A percentile compares a stretch with the other conserved stretches of the same genome.
These are phyloP conservation scores for Chlorodrepanis virens DNA, from an alignment of 2,113 vertebrate species.

Conservation along the genomic window DNA sequence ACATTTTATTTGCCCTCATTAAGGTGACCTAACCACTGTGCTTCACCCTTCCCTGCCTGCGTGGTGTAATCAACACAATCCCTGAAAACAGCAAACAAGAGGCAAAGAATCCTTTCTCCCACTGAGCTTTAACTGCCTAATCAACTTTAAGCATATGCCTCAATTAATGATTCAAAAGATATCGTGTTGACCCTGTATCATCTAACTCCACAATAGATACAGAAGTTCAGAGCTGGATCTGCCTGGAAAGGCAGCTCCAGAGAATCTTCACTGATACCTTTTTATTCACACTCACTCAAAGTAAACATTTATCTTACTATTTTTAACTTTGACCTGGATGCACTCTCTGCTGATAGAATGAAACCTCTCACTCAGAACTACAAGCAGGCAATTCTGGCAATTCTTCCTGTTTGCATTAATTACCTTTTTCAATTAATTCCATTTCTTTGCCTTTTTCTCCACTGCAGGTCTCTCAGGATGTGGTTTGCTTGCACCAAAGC, in stretches of 20 bases:
- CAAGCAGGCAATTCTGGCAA: neutral
- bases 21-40: slow-evolving; percentile 55
- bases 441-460: neutral
- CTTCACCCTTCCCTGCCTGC: slow-evolving; percentile 36
- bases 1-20: slow-evolving; percentile 71
- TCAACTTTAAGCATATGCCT: neutral
- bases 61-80: neutral
- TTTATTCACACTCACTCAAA: neutral
- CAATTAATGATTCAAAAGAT: neutral
- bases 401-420: neutral
- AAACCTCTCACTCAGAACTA: neutral
- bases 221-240: neutral
- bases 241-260: neutral
- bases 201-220: neutral
- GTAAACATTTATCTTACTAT: neutral
- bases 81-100: neutral
- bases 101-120: neutral
- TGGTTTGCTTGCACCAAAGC: neutral
- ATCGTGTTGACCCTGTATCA: neutral
- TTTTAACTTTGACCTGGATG: neutral
- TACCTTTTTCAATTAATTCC: neutral
- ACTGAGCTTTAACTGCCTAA: neutral
- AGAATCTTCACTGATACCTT: neutral
- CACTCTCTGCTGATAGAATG: neutral
- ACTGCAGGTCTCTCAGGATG: accelerated